phyloP scores from a whole-genome alignment of 2,797 vertebrate species.

The Xiphophorus birchmanni region DNA sequence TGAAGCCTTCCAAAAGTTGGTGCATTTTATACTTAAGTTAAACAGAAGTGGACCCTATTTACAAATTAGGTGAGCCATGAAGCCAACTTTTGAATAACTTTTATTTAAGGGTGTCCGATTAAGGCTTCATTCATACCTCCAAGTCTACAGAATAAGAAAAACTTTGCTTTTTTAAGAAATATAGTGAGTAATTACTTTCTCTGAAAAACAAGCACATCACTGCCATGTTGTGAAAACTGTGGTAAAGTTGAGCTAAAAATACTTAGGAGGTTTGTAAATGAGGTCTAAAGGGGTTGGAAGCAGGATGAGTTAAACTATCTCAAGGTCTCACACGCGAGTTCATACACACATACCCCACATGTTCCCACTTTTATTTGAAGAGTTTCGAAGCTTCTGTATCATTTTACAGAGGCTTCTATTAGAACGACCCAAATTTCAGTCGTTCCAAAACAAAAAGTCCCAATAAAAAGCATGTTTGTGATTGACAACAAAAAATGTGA shows the following conservation, averaged over 20 bases:
- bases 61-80: neutral
- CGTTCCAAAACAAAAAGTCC: neutral
- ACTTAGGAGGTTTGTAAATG: neutral
- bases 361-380: neutral
- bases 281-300: neutral
- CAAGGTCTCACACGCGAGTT: neutral
- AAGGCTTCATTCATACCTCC: neutral
- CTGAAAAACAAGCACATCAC: neutral
- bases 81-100: neutral
- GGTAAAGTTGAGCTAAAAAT: neutral
- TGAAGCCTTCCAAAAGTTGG: neutral
- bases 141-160: neutral
- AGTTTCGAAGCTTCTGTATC: neutral
- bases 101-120: neutral
- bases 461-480: neutral
- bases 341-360: neutral
- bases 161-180: neutral
- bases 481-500: neutral
- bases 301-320: neutral
- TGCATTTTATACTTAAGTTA: neutral
- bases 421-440: neutral
- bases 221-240: neutral
- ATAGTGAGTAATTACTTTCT: too few relatives aligned
- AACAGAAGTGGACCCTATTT: neutral
- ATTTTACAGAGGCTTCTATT: neutral